Conservation (phyloP, 2,888 invertebrate species). For the Odontomyia ornata region DNA sequence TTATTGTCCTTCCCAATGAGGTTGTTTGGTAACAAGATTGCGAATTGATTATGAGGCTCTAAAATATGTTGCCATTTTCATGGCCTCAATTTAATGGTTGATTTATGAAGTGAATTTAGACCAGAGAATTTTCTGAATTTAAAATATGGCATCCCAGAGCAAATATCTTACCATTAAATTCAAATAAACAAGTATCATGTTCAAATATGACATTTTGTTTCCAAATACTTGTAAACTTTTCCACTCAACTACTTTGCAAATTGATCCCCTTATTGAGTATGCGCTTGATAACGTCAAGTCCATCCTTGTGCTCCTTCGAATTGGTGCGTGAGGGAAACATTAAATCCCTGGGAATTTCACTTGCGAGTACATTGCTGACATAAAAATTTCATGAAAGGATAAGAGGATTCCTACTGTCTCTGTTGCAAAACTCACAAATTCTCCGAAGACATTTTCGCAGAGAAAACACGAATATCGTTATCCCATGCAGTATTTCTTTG, state of each 20-base stretch:
- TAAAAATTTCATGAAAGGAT: slow-evolving; percentile 20
- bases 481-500: not conserved
- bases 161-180: no score
- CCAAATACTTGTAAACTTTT: not conserved
- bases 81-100: no score
- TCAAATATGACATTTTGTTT: no score
- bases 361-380: not conserved
- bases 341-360: not conserved
- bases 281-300: not conserved
- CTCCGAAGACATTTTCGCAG: not conserved
- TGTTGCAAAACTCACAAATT: slow-evolving; percentile 19
- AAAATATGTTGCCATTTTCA: no score
- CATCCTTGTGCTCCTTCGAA: no score
- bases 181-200: no score
- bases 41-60: no score
- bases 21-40: no score
- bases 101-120: no score
- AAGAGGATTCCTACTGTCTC: slow-evolving; percentile 12
- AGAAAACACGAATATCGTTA: not conserved
- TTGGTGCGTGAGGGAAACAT: not conserved
- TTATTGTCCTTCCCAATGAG: not conserved
- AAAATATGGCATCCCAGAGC: no score
- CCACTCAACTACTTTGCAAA: no score
- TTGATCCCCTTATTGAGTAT: not conserved
- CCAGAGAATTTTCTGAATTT: no score